phyloP scores from a whole-genome alignment of 2,797 vertebrate genomes.

The Sciaenops ocellatus region DNA sequence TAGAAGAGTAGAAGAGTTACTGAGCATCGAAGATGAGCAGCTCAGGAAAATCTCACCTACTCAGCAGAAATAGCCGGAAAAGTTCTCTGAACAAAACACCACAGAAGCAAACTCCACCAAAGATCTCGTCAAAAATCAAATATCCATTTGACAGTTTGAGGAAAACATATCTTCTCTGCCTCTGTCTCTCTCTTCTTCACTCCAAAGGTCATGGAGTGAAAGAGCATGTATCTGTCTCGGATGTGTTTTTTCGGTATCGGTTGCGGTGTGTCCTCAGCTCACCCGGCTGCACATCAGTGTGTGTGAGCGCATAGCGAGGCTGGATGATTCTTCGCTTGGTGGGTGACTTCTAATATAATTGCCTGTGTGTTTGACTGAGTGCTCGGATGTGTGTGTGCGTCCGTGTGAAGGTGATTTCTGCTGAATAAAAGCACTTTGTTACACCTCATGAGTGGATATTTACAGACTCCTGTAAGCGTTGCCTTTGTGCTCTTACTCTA shows the following conservation, averaged over 20 bases:
- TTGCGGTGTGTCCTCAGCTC: constrained; percentile 42
- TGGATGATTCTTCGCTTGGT: constrained; percentile 32
- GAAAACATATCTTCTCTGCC: constrained; percentile 32
- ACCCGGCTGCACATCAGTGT: constrained; percentile 28
- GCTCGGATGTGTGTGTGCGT: constrained; percentile 3
- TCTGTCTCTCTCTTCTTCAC: constrained; percentile 32
- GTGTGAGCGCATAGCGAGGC: constrained; percentile 8
- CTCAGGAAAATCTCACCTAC: constrained; percentile 9
- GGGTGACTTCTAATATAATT: constrained; percentile 50
- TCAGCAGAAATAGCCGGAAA: not conserved
- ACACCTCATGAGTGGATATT: constrained; percentile 24
- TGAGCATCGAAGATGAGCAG: not conserved
- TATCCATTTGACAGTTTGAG: constrained; percentile 47
- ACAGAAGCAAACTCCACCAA: constrained; percentile 9
- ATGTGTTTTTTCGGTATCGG: constrained; percentile 43
- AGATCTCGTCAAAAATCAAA: constrained; percentile 49
- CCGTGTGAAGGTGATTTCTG: constrained; percentile 40
- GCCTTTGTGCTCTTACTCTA: constrained; percentile 16
- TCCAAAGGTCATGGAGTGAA: constrained; percentile 51
- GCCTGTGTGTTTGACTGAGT: constrained; percentile 38
- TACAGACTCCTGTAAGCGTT: constrained; percentile 5
- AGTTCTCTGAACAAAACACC: constrained; percentile 4
- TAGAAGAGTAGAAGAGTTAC: not conserved
- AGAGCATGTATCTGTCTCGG: constrained; percentile 39
- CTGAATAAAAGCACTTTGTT: constrained; percentile 32